phyloP scores from a whole-genome alignment of 2,113 vertebrate genomes.

The Cavia aperea region DNA sequence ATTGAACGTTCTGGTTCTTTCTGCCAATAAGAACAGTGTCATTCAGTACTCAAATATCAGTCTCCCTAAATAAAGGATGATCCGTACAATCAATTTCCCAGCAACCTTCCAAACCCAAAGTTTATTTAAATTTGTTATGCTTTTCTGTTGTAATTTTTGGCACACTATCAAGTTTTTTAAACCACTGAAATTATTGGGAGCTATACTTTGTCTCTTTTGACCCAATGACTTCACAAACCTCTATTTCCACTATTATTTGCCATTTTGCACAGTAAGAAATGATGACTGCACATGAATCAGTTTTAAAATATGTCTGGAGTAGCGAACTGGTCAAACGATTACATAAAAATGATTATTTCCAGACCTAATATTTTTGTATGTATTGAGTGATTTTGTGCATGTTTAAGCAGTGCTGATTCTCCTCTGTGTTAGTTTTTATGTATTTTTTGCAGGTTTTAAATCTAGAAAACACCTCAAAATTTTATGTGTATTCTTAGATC shows the following conservation, averaged over 20 bases:
- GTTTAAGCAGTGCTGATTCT: not conserved
- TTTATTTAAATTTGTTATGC: not conserved
- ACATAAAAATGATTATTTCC: not conserved
- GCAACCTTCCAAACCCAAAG: not conserved
- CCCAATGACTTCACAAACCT: not conserved
- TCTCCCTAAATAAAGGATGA: not conserved
- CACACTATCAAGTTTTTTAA: not conserved
- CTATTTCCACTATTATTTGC: not conserved
- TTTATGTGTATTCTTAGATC: not conserved
- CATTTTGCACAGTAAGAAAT: not conserved
- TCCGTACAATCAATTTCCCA: not conserved
- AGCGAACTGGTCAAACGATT: not conserved
- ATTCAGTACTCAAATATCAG: not conserved
- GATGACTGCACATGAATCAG: not conserved
- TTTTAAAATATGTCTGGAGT: not conserved
- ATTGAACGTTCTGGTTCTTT: not conserved
- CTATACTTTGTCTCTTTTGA: not conserved
- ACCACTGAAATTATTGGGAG: not conserved
- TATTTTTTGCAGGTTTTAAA: not conserved
- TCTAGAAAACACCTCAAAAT: not conserved
- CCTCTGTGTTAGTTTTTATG: not conserved
- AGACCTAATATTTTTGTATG: not conserved
- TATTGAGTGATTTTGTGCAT: not conserved
- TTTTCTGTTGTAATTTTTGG: not conserved
- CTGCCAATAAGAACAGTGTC: not conserved